Evolutionary conservation across 2,797 vertebrate species (phyloP), one percentile per base, ranked within the genome.

Genomic region (Platalea minor): DNA sequence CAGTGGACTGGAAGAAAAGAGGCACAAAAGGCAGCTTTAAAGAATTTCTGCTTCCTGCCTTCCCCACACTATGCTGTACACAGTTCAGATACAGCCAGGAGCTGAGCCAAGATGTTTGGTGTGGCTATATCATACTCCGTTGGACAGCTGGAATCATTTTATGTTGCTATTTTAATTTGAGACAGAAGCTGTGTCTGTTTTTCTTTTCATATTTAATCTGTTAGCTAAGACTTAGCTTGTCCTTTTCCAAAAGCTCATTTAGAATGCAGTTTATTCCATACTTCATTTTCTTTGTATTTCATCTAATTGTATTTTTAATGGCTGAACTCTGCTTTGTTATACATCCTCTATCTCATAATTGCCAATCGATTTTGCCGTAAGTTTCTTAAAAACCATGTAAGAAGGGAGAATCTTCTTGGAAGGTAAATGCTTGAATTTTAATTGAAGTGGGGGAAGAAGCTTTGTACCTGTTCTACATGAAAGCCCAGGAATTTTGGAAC

Each of bases 101-200:
- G 31, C 68, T 83, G 24, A 33, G 90, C 91, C 93, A 95, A 92
- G 72, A 92, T 72, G 80, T 74, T 95, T 95, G 83, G 77, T 94
- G 84, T 93, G 86, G 72, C 93, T 91, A 59, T 91, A 95, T 89
- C 64, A 82, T 80, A 87, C 67, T 74, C 41, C 70, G 72, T 63
- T 9, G 11, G 81, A 83, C 92, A 96, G 86, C 94, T 97, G 95
- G 95, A 94, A 95, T 54, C 77, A 83, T 85, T 96, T 95, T 92
- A 79, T 72, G 75, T 80, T 93, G 84, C 88, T 96, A 94, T 94
- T 96, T 95, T 94, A 95, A 96, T 95, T 96, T 95, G 86, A 95
- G 88, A 94, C 96, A 96, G 92, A 93, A 94, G 75, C 85, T 61
- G 53, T 89, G 60, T 48, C 56, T 91, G 48, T 79, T 92, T 96